These are phyloP conservation scores for Diplosoma virens DNA, from an alignment of 23 tunicate genomes.

Conservation along the genomic window DNA sequence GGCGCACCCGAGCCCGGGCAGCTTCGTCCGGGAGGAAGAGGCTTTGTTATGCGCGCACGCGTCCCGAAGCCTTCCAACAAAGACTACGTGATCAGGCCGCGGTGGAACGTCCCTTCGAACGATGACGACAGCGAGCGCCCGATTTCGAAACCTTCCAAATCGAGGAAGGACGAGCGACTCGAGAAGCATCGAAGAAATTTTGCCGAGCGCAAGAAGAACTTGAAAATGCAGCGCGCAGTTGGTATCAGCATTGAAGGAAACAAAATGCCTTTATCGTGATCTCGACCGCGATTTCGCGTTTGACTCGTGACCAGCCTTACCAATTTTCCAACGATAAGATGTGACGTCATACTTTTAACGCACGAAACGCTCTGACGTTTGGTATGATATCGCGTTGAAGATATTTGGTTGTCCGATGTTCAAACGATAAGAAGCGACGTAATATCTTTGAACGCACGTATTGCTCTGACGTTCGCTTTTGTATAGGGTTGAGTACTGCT, in stretches of 20 bases:
- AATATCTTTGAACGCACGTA: too few species aligned
- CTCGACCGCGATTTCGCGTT: too few species aligned
- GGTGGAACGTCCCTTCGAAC: constrained; percentile 76
- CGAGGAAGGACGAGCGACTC: constrained; percentile 73
- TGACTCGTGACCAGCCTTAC: too few species aligned
- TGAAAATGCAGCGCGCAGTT: constrained; percentile 84
- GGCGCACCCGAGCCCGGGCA: constrained; percentile 49
- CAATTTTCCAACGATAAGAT: too few species aligned
- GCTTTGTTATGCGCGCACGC: constrained; percentile 95
- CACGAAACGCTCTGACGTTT: too few species aligned
- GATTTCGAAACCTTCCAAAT: constrained; percentile 39
- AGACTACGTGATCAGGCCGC: constrained; percentile 95
- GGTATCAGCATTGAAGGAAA: constrained; percentile 90
- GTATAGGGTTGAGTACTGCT: too few species aligned
- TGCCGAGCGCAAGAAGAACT: constrained; percentile 67
- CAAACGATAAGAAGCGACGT: too few species aligned
- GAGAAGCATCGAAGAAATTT: constrained; percentile 82
- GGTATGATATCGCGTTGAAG: too few species aligned
- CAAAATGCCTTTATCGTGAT: constrained; percentile 68
- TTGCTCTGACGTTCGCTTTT: too few species aligned
- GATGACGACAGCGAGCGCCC: constrained; percentile 48
- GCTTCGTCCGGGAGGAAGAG: constrained; percentile 89
- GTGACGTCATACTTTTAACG: too few species aligned
- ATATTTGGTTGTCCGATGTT: too few species aligned
- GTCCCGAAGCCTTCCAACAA: constrained; percentile 97